Evolutionary conservation across 1,140 invertebrate species (phyloP).

Genomic region (Heliothis virescens): DNA sequence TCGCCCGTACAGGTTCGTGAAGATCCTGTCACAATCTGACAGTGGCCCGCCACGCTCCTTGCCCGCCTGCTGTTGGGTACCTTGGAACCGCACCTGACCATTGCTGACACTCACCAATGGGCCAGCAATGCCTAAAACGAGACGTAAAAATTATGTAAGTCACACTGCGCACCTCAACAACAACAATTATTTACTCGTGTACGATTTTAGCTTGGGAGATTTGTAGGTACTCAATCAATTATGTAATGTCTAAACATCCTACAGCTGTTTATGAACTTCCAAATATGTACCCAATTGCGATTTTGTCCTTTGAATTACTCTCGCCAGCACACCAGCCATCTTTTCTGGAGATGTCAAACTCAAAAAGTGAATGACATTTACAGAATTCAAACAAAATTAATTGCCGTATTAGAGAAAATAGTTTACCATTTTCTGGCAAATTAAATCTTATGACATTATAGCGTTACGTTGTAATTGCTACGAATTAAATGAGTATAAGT

Average conservation of each 20-base stretch:
- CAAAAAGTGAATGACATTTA: constrained; percentile 47
- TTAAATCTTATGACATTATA: no score
- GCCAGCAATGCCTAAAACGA: constrained; percentile 76
- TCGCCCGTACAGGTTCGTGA: constrained; percentile 99
- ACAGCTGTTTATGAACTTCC: neutral
- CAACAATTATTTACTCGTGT: constrained; percentile 10
- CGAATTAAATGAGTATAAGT: no score
- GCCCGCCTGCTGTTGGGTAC: constrained; percentile 87
- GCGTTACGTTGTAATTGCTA: no score
- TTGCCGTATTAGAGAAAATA: neutral
- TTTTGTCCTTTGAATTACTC: constrained; percentile 85
- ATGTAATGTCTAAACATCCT: neutral
- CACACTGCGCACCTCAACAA: constrained; percentile 43
- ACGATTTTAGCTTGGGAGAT: neutral
- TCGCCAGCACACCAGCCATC: constrained; percentile 89
- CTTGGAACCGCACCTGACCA: constrained; percentile 83
- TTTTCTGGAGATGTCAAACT: constrained; percentile 70
- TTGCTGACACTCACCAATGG: constrained; percentile 67
- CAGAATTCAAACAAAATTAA: constrained; percentile 27
- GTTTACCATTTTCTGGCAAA: neutral
- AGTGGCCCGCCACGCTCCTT: constrained; percentile 89
- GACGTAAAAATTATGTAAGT: constrained; percentile 83
- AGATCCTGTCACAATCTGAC: constrained; percentile 97
- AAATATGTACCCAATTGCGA: constrained; percentile 86
- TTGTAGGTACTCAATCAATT: neutral